Evolutionary conservation across 2,797 vertebrate species (phyloP).

Genomic region (Aselliscus stoliczkanus): DNA sequence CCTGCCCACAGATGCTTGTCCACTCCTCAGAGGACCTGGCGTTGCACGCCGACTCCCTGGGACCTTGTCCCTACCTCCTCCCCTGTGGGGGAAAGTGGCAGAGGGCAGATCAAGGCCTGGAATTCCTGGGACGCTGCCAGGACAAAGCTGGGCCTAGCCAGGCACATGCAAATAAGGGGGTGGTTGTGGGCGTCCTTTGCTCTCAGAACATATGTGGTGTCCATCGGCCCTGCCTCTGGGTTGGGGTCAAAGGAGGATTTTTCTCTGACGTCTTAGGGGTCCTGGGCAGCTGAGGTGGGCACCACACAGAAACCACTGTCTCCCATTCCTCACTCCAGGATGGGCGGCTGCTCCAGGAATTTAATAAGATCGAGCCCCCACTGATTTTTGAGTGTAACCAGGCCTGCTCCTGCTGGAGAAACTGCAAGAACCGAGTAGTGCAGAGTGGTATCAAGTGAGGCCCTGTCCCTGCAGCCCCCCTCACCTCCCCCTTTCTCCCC

Average conservation of each 20-base stretch:
- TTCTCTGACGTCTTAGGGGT: background rate
- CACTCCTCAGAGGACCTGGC: background rate
- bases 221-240: background rate
- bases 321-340: constrained; percentile 79
- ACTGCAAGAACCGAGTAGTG: constrained; percentile 94
- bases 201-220: background rate
- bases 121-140: background rate
- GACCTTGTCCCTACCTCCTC: background rate
- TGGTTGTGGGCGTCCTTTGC: background rate
- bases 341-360: constrained; percentile 92
- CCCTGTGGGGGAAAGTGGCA: background rate
- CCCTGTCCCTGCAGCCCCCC: background rate
- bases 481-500: background rate
- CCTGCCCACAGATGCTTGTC: rapidly evolving
- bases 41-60: background rate
- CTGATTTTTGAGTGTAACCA: constrained; percentile 97
- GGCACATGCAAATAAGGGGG: background rate
- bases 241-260: background rate
- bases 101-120: background rate
- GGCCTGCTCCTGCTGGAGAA: constrained; percentile 91
- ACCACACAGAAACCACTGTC: background rate
- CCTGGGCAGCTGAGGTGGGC: background rate
- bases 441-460: constrained; percentile 94
- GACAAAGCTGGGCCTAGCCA: background rate
- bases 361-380: constrained; percentile 94